Base-by-base conservation (phyloP, 2,113 vertebrate genomes). In the Lucifuga dentata region DNA sequence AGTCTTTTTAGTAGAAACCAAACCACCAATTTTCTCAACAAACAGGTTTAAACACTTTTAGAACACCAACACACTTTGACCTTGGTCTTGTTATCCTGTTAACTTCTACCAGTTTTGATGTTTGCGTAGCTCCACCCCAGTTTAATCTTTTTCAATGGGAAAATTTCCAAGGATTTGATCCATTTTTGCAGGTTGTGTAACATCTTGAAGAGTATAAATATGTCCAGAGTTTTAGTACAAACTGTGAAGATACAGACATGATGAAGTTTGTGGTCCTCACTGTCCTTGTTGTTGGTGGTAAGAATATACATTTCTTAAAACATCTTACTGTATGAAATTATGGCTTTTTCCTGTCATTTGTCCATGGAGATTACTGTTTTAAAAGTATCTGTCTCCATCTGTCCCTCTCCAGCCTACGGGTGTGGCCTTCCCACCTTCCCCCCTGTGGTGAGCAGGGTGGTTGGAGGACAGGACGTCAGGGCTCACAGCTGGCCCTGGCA, bases 401-500 rank as follows among this genome's bases (percentile, higher is more conserved):
- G 36, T 65, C n/a, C 2, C 49, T 6, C 45, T 26, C 17, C 74
- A 93, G 93, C 88, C 48, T 92, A 91, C 1, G 90, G 93, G 61
- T 94, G 92, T 16, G 92, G 92, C 6, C 2, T 58, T 32, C 92
- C 92, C 70, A 79, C 89, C 46, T 76, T 81, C 69, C 38, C 77
- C n/a, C 92, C 93, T 1, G n/a, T 83, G 38, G 5, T 83, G 17
- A 59, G 24, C 61, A 84, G 90, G 70, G 93, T 94, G 72, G 93
- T 94, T 32, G 92, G 91, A 16, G 92, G 92, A 61, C 82, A 78
- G 20, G 90, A 94, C 53, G 92, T 71, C 41, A 80, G 68, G 29
- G 78, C 93, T 33, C 8, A 93, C 84, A 92, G 91, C 80, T 94
- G 93, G 93, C 93, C 93, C 13, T 94, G 93, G 93, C 93, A 94